Percentiles rank a stretch among this genome's conserved stretches.
These are phyloP conservation scores for Crypturellus undulatus DNA, from an alignment of 2,113 vertebrate genomes.

Conservation along the genomic window DNA sequence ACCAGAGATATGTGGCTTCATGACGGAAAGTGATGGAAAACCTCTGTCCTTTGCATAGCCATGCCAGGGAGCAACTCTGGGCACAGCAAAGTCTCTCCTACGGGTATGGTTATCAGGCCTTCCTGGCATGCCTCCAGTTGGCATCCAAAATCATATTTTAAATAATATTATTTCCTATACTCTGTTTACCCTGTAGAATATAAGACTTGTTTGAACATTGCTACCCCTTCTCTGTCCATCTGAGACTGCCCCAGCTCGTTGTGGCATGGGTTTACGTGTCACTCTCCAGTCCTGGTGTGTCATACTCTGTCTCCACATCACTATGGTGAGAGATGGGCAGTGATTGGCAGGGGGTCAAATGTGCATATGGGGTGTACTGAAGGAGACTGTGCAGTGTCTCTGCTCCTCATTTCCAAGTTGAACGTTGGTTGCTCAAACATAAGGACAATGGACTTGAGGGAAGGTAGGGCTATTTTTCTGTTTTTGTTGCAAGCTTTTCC, in stretches of 20 bases:
- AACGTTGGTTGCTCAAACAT: background rate
- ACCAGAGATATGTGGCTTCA: background rate
- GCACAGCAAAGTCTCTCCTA: background rate
- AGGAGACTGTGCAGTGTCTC: background rate
- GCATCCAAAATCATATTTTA: background rate
- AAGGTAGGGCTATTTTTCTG: background rate
- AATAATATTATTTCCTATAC: background rate
- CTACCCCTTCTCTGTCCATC: background rate
- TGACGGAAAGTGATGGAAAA: background rate
- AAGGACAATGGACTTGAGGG: background rate
- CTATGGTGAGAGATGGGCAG: too few species aligned
- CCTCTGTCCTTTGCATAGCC: background rate
- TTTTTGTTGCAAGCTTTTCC: background rate
- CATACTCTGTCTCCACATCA: background rate
- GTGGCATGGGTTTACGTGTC: background rate
- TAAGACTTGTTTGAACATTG: background rate
- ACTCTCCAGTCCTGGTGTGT: background rate
- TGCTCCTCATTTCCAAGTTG: background rate
- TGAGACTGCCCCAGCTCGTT: background rate
- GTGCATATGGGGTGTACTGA: background rate
- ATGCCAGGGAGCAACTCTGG: accelerated
- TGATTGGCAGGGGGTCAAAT: background rate
- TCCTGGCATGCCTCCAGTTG: background rate
- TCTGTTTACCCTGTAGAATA: background rate
- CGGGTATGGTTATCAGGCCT: background rate